phyloP scores from a whole-genome alignment of 2,113 vertebrate genomes.

The Oreochromis spilurus region DNA sequence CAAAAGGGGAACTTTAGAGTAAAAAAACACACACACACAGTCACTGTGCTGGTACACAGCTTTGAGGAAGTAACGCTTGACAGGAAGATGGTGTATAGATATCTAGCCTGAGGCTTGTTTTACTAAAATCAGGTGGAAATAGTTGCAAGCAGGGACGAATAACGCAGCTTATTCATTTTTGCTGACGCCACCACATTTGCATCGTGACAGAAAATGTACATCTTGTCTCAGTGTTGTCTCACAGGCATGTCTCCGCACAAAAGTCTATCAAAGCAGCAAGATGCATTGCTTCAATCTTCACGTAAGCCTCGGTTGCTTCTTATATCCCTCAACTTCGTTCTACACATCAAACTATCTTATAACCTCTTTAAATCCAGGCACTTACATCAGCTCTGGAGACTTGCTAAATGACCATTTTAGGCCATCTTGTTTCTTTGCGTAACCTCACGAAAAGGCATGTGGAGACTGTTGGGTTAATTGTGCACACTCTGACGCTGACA shows the following conservation, averaged over 20 bases:
- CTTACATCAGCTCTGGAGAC: not conserved
- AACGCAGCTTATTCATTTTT: rapidly evolving
- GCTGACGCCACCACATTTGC: not conserved
- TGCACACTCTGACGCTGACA: not conserved
- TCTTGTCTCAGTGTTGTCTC: not conserved
- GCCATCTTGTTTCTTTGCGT: not conserved
- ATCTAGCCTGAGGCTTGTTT: not conserved
- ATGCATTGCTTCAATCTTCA: not conserved
- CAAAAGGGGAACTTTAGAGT: conserved; percentile 32
- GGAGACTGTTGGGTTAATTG: not conserved
- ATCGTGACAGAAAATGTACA: not conserved
- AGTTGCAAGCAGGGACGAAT: not conserved
- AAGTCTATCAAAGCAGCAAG: not conserved
- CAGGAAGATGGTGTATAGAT: conserved; percentile 14
- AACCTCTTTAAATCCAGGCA: not conserved
- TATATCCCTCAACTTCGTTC: not conserved
- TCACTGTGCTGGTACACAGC: not conserved
- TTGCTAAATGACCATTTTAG: not conserved
- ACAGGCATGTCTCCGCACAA: not conserved
- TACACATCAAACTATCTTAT: not conserved
- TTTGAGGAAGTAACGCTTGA: conserved; percentile 28
- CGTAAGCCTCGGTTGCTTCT: not conserved
- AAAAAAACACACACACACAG: not conserved
- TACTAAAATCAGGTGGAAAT: not conserved
- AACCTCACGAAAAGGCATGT: not conserved